Conservation (phyloP, 2,113 vertebrate species). For the Paradoxurus hermaphroditus region DNA sequence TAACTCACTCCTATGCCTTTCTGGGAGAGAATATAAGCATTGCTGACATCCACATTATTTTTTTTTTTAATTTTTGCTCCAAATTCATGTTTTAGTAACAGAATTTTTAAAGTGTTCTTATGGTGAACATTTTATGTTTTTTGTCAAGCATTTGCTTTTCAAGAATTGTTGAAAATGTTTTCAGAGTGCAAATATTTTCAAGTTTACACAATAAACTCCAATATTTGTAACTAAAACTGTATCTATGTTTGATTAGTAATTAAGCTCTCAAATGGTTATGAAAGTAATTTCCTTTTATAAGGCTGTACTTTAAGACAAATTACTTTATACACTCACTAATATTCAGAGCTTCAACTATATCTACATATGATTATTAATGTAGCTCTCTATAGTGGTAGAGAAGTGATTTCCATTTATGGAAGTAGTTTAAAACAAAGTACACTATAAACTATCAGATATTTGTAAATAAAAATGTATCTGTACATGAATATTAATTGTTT, state of each 20-base stretch:
- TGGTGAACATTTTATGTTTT: constrained; percentile 60
- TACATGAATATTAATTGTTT: constrained; percentile 56
- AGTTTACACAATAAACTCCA: constrained; percentile 40
- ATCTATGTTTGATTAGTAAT: constrained; percentile 64
- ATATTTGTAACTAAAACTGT: constrained; percentile 36
- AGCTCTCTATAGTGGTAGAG: neutral
- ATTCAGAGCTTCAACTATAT: neutral
- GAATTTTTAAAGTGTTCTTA: constrained; percentile 57
- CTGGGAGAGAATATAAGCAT: constrained; percentile 39
- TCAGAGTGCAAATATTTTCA: constrained; percentile 28
- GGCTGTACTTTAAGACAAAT: constrained; percentile 44
- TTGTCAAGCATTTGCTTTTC: constrained; percentile 52
- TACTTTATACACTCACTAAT: constrained; percentile 41
- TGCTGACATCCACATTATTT: constrained; percentile 27
- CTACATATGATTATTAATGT: constrained; percentile 65
- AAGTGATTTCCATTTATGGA: constrained; percentile 55
- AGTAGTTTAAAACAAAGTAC: constrained; percentile 41
- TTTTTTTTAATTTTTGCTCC: constrained; percentile 29
- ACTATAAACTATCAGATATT: constrained; percentile 47
- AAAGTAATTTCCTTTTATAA: constrained; percentile 68
- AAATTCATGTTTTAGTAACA: constrained; percentile 45
- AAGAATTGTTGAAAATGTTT: constrained; percentile 48
- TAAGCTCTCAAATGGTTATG: constrained; percentile 57
- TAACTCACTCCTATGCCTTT: constrained; percentile 57
- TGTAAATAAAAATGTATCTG: constrained; percentile 55